Base-by-base conservation (phyloP, 2,113 vertebrate species). In the Xiphias gladius region DNA sequence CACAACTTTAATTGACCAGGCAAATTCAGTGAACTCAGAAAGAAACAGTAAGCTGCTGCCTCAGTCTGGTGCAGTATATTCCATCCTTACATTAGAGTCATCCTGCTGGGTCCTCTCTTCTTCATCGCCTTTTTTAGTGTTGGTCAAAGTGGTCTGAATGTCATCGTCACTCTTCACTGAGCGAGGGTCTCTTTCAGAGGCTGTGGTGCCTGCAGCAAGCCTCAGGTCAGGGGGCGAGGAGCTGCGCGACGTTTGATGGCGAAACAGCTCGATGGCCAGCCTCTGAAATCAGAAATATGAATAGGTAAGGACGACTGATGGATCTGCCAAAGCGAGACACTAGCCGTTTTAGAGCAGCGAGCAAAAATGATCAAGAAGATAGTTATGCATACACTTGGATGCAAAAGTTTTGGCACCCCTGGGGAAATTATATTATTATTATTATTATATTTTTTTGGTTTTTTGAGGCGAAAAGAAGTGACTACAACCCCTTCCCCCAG, bases 261-360 rank as follows among this genome's bases (percentile, higher is more conserved):
- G 95, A 82, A 98, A 99, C 74, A 99, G 95, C 30, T 99, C 97
- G n/a, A 99, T 98, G 1, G 97, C 96, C 67, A 99, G 92, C 70
- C 98, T 96, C 98, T 99, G 86, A 57, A 90, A 91, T 89, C 28
- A 91, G 46, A 74, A 91, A 78, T 1, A 41, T 26, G 3, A 48
- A 9, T 37, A 10, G 39, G 66, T 16, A 3, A 26, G 62, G 11
- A 26, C 9, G 76, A 30, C 4, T 28, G 54, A 82, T 12, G 3
- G 19, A 43, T 8, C 35, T 14, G 54, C 24, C 9, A 32, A 46
- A 24, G 54, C n/a, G 1, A 13, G 10, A n/a, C 46, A 43, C 12
- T 43, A 11, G n/a, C 48, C 7, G 19, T 19, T 6, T 48, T 19
- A 48, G 46, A 48, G 46, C 16, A 14, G 32, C 32, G 6, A 35